Conservation (phyloP, 2,113 vertebrate species). For the Anolis carolinensis region DNA sequence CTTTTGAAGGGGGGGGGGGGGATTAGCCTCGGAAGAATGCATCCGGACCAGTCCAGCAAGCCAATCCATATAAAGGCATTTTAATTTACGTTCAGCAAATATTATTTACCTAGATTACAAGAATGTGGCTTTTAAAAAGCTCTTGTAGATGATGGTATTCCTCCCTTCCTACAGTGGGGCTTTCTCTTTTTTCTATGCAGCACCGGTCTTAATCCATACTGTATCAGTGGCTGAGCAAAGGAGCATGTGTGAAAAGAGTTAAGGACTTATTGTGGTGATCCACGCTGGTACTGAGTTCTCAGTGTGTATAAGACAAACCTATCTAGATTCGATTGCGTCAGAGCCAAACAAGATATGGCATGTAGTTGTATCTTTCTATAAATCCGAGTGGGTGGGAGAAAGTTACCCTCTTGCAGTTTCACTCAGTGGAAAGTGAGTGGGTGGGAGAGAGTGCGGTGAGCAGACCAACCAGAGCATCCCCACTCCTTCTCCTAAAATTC, state of each 20-base stretch:
- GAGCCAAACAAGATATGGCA: neutral
- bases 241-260: constrained; percentile 13
- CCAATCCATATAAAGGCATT: constrained; percentile 1
- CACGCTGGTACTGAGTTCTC: neutral
- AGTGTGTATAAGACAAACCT: neutral
- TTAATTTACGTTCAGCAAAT: constrained; percentile 2
- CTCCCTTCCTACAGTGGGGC: neutral
- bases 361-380: neutral
- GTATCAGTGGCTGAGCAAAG: neutral
- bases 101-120: constrained; percentile 2
- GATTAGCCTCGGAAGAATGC: neutral
- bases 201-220: neutral
- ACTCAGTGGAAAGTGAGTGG: neutral
- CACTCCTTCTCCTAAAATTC: neutral
- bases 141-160: neutral
- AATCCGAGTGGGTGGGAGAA: neutral
- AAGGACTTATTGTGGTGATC: neutral
- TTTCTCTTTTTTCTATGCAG: constrained; percentile 13
- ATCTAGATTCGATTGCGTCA: neutral
- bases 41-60: neutral
- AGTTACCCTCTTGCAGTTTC: neutral
- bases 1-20: neutral
- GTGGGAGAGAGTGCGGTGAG: neutral
- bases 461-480: neutral
- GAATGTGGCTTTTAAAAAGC: constrained; percentile 15